Conservation (phyloP, 1,140 invertebrate species). For the Centruroides sculpturatus region DNA sequence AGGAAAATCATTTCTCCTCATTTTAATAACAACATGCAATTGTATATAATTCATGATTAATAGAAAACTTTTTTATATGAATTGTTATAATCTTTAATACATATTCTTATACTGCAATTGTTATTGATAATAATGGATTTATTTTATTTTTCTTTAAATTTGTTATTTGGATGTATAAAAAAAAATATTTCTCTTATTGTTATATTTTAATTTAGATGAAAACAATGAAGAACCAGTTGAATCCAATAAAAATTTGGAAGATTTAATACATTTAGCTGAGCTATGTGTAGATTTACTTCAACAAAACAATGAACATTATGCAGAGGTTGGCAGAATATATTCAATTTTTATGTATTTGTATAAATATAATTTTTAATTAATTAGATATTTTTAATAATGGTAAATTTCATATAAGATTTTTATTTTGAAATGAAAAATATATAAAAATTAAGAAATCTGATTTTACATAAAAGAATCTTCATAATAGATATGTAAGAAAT, state of each 20-base stretch:
- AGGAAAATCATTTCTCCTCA: no score
- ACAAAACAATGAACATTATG: conserved; percentile 99
- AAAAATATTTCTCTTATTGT: no score
- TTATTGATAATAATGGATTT: neutral
- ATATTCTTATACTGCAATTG: neutral
- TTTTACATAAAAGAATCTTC: no score
- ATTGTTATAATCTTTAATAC: no score
- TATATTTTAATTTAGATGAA: conserved; percentile 1
- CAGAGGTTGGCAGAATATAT: conserved; percentile 61
- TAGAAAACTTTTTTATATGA: no score
- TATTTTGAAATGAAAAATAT: neutral
- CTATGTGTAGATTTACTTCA: conserved; percentile 95
- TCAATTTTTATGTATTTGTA: neutral
- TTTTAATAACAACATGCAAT: no score
- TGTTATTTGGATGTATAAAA: no score
- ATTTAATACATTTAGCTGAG: conserved; percentile 91
- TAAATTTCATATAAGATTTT: neutral
- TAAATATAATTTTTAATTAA: neutral
- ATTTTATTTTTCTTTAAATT: no score
- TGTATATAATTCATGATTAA: no score
- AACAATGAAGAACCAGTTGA: conserved; percentile 47
- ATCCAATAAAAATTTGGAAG: conserved; percentile 81
- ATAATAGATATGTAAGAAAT: no score
- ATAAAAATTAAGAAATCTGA: no score
- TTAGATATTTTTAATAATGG: neutral